Conservation (phyloP, 2,888 invertebrate species). For the Blomia tropicalis region DNA sequence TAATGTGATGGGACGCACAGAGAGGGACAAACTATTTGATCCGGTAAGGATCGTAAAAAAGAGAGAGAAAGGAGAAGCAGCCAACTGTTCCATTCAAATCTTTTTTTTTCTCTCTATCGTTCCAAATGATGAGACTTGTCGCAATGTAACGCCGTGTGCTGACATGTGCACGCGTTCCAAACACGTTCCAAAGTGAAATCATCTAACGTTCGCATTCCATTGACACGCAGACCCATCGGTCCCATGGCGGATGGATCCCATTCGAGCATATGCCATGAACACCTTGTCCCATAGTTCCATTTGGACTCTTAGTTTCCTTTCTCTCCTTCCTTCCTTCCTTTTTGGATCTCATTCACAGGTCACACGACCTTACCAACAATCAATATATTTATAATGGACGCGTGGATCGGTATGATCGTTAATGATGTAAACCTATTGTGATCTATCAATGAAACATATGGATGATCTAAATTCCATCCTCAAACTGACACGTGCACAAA, state of each 20-base stretch:
- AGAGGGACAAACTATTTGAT: neutral
- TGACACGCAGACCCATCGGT: neutral
- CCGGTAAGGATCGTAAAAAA: constrained; percentile 1
- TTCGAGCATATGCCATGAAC: neutral
- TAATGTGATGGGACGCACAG: neutral
- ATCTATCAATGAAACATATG: too few species aligned
- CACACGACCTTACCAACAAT: too few species aligned
- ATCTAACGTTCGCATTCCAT: neutral
- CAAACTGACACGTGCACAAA: too few species aligned
- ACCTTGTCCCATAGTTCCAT: neutral
- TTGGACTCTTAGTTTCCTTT: neutral
- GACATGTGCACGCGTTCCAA: neutral
- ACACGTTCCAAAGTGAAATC: neutral
- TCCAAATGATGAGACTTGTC: neutral
- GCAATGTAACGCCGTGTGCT: neutral
- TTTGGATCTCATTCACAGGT: too few species aligned
- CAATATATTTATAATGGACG: too few species aligned
- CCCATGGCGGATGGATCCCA: too few species aligned
- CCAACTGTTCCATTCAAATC: neutral
- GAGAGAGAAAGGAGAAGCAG: neutral
- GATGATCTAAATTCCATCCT: too few species aligned
- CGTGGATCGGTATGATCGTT: too few species aligned
- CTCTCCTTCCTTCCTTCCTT: too few species aligned
- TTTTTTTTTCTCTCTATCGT: neutral
- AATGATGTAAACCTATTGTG: too few species aligned